Percentiles rank a stretch among this genome's conserved stretches.
These are phyloP conservation scores for Etheostoma spectabile DNA, from an alignment of 2,113 vertebrate genomes.

Conservation along the genomic window DNA sequence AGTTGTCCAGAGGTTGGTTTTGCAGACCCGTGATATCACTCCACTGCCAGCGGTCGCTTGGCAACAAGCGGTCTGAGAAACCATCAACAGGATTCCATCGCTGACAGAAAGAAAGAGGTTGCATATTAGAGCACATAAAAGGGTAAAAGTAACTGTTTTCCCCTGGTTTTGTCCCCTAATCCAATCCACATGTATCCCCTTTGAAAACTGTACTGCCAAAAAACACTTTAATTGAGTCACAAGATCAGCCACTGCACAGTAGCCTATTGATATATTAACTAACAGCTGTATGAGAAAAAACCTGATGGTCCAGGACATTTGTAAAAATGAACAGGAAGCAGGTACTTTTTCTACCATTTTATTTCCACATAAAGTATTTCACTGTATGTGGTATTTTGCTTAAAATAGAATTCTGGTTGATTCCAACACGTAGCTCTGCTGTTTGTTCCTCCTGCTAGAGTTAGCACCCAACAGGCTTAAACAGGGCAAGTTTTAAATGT, in stretches of 20 bases:
- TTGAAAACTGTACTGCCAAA: neutral
- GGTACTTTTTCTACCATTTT: neutral
- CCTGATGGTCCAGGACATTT: neutral
- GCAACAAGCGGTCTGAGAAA: constrained; percentile 94
- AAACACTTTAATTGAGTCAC: neutral
- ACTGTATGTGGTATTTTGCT: neutral
- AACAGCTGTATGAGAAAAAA: neutral
- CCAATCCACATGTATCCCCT: neutral
- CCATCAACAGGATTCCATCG: constrained; percentile 97
- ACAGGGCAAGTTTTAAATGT: no score
- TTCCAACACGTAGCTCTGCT: no score
- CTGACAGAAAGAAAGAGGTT: constrained; percentile 75
- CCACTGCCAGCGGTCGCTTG: constrained; percentile 98
- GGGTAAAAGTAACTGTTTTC: neutral
- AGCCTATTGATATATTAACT: neutral
- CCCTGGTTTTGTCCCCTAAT: neutral
- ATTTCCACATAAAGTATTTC: neutral
- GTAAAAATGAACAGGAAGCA: neutral
- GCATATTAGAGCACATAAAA: neutral
- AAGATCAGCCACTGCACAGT: neutral
- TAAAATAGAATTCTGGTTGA: neutral
- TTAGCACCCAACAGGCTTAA: no score
- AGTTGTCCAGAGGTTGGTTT: constrained; percentile 88
- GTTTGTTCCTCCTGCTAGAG: no score
- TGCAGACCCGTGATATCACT: constrained; percentile 94